Conservation (phyloP, 2,797 vertebrate species). For the Acipenser transmontanus region DNA sequence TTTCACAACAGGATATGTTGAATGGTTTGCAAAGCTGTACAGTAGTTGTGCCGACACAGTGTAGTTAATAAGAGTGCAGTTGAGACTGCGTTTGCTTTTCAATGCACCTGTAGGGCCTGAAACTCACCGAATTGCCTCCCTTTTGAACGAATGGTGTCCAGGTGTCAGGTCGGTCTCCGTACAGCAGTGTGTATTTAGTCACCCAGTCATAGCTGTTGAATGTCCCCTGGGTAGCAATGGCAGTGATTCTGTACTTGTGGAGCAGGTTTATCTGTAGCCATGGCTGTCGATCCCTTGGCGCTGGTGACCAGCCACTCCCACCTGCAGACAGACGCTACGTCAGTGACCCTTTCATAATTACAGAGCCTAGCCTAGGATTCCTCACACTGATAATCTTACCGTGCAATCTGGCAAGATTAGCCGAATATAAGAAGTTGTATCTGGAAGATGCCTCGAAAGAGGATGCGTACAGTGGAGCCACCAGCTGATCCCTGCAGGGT, state of each 20-base stretch:
- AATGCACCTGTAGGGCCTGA: too few species aligned
- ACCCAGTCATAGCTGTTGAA: slow-evolving; percentile 95
- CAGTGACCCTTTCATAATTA: too few species aligned
- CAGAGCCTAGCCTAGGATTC: too few species aligned
- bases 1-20: too few species aligned
- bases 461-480: slow-evolving; percentile 79
- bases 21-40: too few species aligned
- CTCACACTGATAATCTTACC: slow-evolving; percentile 62
- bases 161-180: slow-evolving; percentile 82
- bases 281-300: slow-evolving; percentile 77
- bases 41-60: too few species aligned
- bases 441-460: slow-evolving; percentile 88
- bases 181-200: slow-evolving; percentile 86
- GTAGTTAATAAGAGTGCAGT: too few species aligned
- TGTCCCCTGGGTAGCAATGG: slow-evolving; percentile 90
- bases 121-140: slow-evolving; percentile 85
- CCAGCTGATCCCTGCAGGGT: slow-evolving; percentile 71
- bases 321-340: slow-evolving; percentile 46
- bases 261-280: slow-evolving; percentile 93
- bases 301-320: slow-evolving; percentile 91
- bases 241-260: slow-evolving; percentile 80
- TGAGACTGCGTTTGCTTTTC: too few species aligned
- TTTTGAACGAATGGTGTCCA: slow-evolving; percentile 95
- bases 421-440: slow-evolving; percentile 82
- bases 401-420: slow-evolving; percentile 84